A percentile compares a stretch with the other conserved stretches of the same genome.
Evolutionary conservation across 2,797 vertebrate species (phyloP).

Genomic region (Melanitta fusca): DNA sequence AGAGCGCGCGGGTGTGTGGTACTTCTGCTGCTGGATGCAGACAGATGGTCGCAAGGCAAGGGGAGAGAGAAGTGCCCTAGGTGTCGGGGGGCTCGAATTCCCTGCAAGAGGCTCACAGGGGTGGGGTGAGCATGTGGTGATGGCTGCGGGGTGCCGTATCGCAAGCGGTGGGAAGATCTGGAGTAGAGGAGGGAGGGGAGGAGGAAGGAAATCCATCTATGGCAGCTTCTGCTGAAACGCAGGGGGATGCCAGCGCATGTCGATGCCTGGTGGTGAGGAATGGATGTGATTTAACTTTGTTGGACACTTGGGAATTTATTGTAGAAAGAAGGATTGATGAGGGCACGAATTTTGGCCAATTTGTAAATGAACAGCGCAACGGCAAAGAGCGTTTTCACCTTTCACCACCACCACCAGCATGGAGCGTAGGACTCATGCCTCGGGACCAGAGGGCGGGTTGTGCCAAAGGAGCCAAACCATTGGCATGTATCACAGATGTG

Average conservation of each 20-base stretch:
- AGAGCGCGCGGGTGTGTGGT: slow-evolving; percentile 51
- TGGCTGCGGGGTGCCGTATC: background rate
- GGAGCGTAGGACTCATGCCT: background rate
- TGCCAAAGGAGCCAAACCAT: background rate
- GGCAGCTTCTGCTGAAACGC: background rate
- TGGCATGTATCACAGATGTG: background rate
- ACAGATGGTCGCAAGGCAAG: slow-evolving; percentile 13
- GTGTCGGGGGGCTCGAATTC: background rate
- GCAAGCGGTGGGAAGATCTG: background rate
- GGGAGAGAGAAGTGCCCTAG: background rate
- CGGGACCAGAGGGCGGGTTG: background rate
- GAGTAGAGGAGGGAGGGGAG: background rate
- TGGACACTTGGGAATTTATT: background rate
- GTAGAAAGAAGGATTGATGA: slow-evolving; percentile 50
- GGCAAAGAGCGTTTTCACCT: background rate
- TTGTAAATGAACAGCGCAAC: background rate
- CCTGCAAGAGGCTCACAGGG: background rate
- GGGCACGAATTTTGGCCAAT: background rate
- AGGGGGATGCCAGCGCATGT: background rate
- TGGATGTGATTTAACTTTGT: slow-evolving; percentile 42
- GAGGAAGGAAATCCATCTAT: background rate
- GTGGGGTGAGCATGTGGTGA: rapidly evolving
- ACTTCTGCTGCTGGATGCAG: slow-evolving; percentile 34
- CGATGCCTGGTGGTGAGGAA: background rate
- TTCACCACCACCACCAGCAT: background rate